Evolutionary conservation across 2,113 vertebrate genomes (phyloP).

Genomic region (Aythya baeri): DNA sequence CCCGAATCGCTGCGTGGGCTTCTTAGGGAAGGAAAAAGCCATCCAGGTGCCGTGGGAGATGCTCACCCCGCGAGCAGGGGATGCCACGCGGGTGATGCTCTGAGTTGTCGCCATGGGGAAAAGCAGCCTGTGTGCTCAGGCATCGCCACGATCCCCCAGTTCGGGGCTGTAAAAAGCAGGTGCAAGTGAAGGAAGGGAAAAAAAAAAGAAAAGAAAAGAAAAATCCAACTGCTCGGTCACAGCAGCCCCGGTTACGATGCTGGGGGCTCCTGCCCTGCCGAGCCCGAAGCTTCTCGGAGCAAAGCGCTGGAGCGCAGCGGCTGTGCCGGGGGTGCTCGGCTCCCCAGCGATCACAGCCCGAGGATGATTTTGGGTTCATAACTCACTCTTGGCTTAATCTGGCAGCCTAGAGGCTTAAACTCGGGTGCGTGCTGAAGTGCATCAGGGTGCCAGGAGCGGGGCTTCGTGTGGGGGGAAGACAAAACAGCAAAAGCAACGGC

Average conservation of each 20-base stretch:
- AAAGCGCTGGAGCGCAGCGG: not conserved
- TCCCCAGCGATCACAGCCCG: not conserved
- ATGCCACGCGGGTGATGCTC: not conserved
- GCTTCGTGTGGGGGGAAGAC: not conserved
- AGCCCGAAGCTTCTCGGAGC: not conserved
- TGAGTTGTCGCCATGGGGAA: not conserved
- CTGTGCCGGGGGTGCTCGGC: not conserved
- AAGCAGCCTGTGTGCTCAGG: not conserved
- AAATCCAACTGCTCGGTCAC: not conserved
- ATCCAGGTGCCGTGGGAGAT: not conserved
- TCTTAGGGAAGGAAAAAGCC: not conserved
- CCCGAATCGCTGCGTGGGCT: not conserved
- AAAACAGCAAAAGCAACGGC: too few species aligned
- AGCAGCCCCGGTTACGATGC: not conserved
- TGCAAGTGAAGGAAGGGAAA: too few species aligned
- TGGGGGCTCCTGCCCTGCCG: not conserved
- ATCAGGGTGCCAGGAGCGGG: not conserved
- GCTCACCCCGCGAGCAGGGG: not conserved
- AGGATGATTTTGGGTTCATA: not conserved
- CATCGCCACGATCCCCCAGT: accelerated
- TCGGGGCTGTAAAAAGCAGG: not conserved
- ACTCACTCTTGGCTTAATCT: not conserved
- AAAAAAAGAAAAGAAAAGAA: not conserved
- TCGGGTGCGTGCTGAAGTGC: not conserved
- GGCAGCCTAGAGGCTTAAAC: too few species aligned